A percentile compares a stretch with the other conserved stretches of the same genome.
phyloP scores from a whole-genome alignment of 2,113 vertebrate species.

The Heliornis fulica region DNA sequence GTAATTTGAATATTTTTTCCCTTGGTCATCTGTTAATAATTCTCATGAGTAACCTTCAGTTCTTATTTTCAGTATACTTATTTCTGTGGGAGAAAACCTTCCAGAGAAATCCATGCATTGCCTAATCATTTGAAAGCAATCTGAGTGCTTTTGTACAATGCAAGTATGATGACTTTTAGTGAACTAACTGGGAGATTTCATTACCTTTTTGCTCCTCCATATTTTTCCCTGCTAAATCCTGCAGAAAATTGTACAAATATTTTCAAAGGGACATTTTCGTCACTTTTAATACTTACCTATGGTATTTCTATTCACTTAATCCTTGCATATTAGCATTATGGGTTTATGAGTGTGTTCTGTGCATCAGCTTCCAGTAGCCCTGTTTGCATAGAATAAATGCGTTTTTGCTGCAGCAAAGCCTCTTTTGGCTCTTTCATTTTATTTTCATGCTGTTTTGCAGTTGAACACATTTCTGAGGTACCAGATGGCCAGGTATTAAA shows the following conservation, averaged over 20 bases:
- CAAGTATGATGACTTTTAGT: background rate
- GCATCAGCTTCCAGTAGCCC: background rate
- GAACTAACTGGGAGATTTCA: background rate
- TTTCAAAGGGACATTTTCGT: background rate
- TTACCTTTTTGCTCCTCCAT: background rate
- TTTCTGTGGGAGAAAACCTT: background rate
- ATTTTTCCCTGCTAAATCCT: background rate
- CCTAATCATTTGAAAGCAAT: background rate
- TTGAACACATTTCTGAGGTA: background rate
- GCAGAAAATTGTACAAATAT: background rate
- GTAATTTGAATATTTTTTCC: background rate
- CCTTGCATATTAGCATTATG: background rate
- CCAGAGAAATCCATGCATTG: background rate
- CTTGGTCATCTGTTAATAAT: background rate
- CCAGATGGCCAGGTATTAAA: slow-evolving; percentile 62
- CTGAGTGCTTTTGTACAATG: rapidly evolving
- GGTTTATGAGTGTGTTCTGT: background rate
- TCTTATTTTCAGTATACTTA: background rate
- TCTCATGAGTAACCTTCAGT: background rate
- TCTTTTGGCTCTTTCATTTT: background rate
- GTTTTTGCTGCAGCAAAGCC: background rate
- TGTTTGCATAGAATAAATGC: background rate
- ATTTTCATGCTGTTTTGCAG: slow-evolving; percentile 7
- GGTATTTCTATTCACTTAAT: background rate
- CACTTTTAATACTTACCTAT: background rate